phyloP scores from a whole-genome alignment of 2,797 vertebrate genomes.

The Clarias laeviceps region DNA sequence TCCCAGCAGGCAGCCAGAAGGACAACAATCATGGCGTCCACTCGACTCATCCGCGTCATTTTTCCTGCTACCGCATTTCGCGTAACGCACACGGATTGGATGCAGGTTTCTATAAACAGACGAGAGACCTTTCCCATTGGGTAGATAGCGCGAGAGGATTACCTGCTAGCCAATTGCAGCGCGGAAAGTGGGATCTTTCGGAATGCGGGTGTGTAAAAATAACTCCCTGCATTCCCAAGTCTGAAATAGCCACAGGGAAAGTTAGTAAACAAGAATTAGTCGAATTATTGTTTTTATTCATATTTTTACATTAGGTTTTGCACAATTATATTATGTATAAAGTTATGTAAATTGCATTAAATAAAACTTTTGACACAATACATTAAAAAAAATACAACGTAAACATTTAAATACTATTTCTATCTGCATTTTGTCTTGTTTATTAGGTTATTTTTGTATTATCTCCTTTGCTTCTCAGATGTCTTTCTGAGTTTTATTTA shows the following conservation, averaged over 20 bases:
- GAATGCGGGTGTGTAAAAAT: slow-evolving; percentile 19
- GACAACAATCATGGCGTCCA: slow-evolving; percentile 78
- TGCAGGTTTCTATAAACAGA: neutral
- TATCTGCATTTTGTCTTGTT: neutral
- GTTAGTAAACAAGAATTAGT: slow-evolving; percentile 10
- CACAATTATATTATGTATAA: neutral
- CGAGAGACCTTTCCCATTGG: neutral
- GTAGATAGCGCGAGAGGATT: neutral
- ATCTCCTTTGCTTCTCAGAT: neutral
- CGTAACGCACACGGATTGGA: neutral
- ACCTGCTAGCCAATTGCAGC: neutral
- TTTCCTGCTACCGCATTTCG: neutral
- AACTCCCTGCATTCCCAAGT: neutral
- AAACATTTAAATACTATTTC: neutral
- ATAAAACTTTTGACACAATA: neutral
- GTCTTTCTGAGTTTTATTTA: neutral
- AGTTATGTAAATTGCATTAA: neutral
- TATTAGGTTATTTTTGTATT: neutral
- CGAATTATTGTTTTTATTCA: neutral
- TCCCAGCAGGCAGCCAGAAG: slow-evolving; percentile 72
- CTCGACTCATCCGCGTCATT: slow-evolving; percentile 50
- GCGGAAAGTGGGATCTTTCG: neutral
- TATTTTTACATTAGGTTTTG: neutral
- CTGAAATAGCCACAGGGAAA: slow-evolving; percentile 21
- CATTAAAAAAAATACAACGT: neutral